These are phyloP conservation scores for Philopotamus ludificatus DNA, from an alignment of 1,140 invertebrate genomes.

Conservation along the genomic window DNA sequence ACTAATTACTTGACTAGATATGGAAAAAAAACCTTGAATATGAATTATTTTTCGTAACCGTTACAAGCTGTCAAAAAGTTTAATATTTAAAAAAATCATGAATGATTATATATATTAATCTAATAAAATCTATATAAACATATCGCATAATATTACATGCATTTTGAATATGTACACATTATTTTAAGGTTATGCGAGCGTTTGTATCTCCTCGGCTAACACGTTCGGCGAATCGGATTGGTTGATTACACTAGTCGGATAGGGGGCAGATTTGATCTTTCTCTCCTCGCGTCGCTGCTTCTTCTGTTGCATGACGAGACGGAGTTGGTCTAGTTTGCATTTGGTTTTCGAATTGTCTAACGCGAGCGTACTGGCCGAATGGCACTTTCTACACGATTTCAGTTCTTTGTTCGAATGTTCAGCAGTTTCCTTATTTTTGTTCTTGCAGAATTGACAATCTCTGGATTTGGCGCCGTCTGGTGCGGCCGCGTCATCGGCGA, in stretches of 20 bases:
- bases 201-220: conserved; percentile 52
- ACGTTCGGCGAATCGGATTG: conserved; percentile 44
- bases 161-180: too few relatives aligned
- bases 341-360: conserved; percentile 77
- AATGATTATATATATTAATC: too few relatives aligned
- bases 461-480: conserved; percentile 31
- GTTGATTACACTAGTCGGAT: conserved; percentile 55
- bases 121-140: too few relatives aligned
- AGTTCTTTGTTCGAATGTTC: conserved; percentile 19
- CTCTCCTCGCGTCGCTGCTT: conserved; percentile 77
- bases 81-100: too few relatives aligned
- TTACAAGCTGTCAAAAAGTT: too few relatives aligned
- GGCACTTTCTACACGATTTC: conserved; percentile 48
- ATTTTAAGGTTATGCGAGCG: conserved; percentile 49
- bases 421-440: conserved; percentile 38
- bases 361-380: conserved; percentile 55
- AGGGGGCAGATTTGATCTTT: conserved; percentile 72
- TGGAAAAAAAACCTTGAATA: too few relatives aligned
- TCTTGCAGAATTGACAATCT: conserved; percentile 47
- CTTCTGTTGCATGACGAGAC: conserved; percentile 84
- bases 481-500: conserved; percentile 28
- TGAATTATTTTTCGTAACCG: too few relatives aligned
- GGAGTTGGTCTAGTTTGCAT: conserved; percentile 80
- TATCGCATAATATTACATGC: too few relatives aligned
- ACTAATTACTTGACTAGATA: too few relatives aligned